A percentile compares a stretch with the other conserved stretches of the same genome.
Evolutionary conservation across 2,888 invertebrate species (phyloP).

Genomic region (Conus canariensis): DNA sequence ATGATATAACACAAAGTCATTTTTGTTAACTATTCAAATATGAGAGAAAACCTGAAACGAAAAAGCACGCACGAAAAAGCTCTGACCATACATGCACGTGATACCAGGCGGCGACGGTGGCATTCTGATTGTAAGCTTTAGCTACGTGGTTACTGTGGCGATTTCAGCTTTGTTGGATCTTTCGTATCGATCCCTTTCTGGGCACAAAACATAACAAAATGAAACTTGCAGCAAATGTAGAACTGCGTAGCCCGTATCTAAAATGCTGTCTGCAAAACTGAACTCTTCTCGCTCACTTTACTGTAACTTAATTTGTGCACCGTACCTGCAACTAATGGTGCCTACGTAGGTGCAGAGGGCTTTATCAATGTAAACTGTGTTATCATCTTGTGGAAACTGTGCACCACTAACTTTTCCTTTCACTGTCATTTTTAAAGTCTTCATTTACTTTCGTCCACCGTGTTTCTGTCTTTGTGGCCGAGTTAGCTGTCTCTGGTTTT

Average conservation of each 20-base stretch:
- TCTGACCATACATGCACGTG: neutral
- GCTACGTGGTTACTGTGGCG: too few species aligned
- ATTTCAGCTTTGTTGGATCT: too few species aligned
- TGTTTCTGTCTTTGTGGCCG: neutral
- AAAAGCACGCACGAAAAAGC: neutral
- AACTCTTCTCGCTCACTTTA: neutral
- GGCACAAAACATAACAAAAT: neutral
- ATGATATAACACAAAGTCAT: neutral
- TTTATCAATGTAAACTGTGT: neutral
- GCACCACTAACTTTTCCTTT: neutral
- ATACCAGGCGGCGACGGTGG: neutral
- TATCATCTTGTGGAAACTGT: neutral
- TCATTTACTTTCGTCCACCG: neutral
- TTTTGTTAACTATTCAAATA: too few species aligned
- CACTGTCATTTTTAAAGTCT: too few species aligned
- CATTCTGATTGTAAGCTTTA: neutral
- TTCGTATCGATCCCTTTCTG: too few species aligned
- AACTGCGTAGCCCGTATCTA: neutral
- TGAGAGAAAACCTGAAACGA: neutral
- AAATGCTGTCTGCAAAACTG: neutral
- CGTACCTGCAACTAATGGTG: neutral
- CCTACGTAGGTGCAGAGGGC: neutral
- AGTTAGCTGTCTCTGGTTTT: neutral
- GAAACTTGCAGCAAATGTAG: neutral
- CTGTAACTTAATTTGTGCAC: neutral